Percentiles rank a stretch among this genome's conserved stretches.
Conservation (phyloP, 92 coral and sea anemone genomes). For the Zoanthus gigantus region DNA sequence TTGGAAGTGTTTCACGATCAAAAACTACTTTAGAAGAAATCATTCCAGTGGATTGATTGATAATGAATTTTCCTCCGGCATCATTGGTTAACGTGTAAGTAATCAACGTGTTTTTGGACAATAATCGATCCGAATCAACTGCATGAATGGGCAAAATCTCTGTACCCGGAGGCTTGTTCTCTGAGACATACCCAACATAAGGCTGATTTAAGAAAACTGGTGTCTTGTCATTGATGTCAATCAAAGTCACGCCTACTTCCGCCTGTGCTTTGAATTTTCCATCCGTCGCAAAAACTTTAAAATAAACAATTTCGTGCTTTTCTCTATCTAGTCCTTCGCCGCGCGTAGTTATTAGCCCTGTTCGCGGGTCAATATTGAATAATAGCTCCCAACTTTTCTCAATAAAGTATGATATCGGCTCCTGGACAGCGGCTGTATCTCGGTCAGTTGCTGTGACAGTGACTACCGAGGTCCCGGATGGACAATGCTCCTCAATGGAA, state of each 20-base stretch:
- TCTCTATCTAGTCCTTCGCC: conserved; percentile 78
- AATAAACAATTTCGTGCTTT: conserved; percentile 65
- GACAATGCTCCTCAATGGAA: conserved; percentile 72
- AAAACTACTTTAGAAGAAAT: conserved; percentile 60
- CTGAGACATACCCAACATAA: conserved; percentile 70
- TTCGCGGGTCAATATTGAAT: conserved; percentile 74
- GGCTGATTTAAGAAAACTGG: conserved; percentile 91
- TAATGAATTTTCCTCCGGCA: conserved; percentile 69
- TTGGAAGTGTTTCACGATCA: conserved; percentile 68
- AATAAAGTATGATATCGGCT: conserved; percentile 69
- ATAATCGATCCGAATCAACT: conserved; percentile 83
- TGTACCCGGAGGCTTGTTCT: conserved; percentile 82
- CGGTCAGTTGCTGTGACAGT: conserved; percentile 72
- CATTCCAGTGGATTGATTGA: conserved; percentile 71
- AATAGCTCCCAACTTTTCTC: conserved; percentile 63
- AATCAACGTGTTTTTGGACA: conserved; percentile 68
- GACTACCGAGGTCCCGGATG: conserved; percentile 64
- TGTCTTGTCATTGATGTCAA: conserved; percentile 81
- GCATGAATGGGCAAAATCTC: conserved; percentile 82
- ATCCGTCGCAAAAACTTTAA: conserved; percentile 77
- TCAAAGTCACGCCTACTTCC: conserved; percentile 73
- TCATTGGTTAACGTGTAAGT: conserved; percentile 79
- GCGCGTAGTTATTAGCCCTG: conserved; percentile 74
- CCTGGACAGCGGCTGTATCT: conserved; percentile 66
- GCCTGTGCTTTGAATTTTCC: conserved; percentile 70